Evolutionary conservation across 53 echinoderm and acorn worm genomes (phyloP).

Genomic region (Henricia sp.): DNA sequence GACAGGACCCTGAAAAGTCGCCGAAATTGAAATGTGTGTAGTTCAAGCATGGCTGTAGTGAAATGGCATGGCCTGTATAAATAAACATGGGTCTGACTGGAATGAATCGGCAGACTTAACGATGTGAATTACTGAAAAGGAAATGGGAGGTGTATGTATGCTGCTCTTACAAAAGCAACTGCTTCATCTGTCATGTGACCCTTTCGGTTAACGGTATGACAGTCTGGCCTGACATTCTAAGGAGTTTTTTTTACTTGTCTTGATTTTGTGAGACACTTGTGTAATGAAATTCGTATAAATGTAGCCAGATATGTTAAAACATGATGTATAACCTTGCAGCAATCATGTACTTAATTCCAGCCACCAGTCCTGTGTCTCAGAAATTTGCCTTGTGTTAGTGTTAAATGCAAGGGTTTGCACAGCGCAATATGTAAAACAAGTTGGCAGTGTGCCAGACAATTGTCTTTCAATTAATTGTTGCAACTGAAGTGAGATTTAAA

Average conservation of each 20-base stretch:
- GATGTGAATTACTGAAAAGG: not conserved
- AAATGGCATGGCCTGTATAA: slow-evolving; percentile 17
- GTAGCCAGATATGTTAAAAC: not conserved
- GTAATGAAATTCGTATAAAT: not conserved
- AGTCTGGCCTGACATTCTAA: not conserved
- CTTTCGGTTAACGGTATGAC: not conserved
- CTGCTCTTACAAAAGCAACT: not conserved
- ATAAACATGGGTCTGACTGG: slow-evolving; percentile 44
- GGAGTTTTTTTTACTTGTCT: not conserved
- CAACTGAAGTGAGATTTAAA: no score
- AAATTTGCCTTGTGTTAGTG: no score
- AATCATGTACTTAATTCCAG: no score
- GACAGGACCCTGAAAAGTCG: not conserved
- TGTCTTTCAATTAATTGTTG: no score
- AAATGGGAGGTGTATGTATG: not conserved
- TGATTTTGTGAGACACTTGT: not conserved
- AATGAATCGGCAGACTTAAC: not conserved
- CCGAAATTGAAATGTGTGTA: not conserved
- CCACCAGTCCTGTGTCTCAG: no score
- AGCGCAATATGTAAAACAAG: no score
- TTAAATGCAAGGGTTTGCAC: no score
- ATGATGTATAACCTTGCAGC: no score
- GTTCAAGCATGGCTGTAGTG: slow-evolving; percentile 27
- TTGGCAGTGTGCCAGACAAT: no score
- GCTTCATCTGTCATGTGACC: not conserved